A percentile compares a stretch with the other conserved stretches of the same genome.
Evolutionary conservation across 2,113 vertebrate genomes (phyloP).

Genomic region (Chionis minor): DNA sequence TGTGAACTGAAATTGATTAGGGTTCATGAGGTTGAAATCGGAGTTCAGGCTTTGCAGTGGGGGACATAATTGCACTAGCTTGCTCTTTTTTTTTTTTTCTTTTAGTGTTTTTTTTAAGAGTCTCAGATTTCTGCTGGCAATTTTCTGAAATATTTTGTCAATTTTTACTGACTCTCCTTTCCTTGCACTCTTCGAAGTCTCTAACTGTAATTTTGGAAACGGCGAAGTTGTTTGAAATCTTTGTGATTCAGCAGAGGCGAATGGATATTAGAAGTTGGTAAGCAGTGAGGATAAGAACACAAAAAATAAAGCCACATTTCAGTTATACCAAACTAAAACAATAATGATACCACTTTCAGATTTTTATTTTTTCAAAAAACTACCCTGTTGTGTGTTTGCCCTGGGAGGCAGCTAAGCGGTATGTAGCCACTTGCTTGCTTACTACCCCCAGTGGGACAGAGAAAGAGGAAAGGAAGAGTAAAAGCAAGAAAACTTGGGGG

Average conservation of each 20-base stretch:
- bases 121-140: neutral
- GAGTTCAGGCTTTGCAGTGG: neutral
- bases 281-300: neutral
- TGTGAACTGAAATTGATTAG: neutral
- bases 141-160: neutral
- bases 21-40: neutral
- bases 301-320: neutral
- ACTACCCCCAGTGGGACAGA: neutral
- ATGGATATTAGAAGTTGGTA: neutral
- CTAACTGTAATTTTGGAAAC: neutral
- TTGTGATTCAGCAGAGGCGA: neutral
- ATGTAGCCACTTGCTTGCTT: rapidly evolving
- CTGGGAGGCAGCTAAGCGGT: neutral
- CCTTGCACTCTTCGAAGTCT: neutral
- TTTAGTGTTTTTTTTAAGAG: neutral
- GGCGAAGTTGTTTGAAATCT: neutral
- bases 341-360: neutral
- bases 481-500: neutral
- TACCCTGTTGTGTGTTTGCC: neutral
- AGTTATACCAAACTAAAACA: neutral
- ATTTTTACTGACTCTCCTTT: neutral
- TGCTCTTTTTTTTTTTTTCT: too few relatives aligned
- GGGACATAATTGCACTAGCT: neutral
- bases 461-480: neutral
- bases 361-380: neutral